Evolutionary conservation across 2,797 vertebrate species (phyloP).

Genomic region (Oreochromis grahami): DNA sequence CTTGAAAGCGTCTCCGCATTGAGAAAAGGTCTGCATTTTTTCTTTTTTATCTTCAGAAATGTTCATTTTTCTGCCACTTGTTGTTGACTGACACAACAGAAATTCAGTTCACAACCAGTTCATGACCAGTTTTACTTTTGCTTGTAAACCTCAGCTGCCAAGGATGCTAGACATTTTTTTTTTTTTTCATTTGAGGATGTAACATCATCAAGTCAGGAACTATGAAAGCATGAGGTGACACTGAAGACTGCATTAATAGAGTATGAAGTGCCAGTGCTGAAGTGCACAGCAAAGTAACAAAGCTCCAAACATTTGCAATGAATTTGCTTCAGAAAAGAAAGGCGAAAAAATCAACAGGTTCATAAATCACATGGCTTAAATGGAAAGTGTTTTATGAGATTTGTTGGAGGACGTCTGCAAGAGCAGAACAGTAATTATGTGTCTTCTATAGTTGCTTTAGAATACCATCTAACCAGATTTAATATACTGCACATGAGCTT

Average conservation of each 20-base stretch:
- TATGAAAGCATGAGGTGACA: background rate
- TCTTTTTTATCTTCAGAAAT: background rate
- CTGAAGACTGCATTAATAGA: background rate
- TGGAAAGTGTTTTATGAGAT: background rate
- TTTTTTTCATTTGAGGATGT: background rate
- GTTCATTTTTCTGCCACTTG: background rate
- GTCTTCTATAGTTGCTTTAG: background rate
- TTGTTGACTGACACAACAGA: background rate
- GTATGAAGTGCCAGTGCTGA: background rate
- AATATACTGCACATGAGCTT: constrained; percentile 1
- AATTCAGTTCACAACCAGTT: background rate
- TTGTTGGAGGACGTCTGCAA: background rate
- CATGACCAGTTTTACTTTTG: background rate
- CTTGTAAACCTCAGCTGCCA: background rate
- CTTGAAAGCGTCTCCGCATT: background rate
- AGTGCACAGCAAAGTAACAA: background rate
- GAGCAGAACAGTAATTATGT: constrained; percentile 12
- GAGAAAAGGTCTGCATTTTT: background rate
- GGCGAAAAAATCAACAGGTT: background rate
- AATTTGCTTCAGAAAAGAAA: background rate
- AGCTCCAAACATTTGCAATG: background rate
- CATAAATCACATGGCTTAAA: background rate
- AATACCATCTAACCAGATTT: background rate
- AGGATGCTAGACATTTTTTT: background rate
- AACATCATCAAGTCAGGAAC: background rate